Conservation (phyloP, 2,113 vertebrate species). For the Paramisgurnus dabryanus region DNA sequence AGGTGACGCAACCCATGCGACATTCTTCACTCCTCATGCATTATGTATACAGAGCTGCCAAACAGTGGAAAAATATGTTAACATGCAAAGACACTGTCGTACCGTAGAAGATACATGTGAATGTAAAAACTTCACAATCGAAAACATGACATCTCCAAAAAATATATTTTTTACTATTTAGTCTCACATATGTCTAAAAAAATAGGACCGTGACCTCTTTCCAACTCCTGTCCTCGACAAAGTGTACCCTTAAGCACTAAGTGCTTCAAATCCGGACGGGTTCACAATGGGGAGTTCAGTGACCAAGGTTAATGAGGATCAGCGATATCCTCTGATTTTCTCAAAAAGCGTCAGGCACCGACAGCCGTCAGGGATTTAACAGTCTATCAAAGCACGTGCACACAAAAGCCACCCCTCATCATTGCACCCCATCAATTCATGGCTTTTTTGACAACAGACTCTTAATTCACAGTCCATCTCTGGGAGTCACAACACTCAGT, state of each 20-base stretch:
- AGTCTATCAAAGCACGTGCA: not conserved
- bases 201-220: conserved; percentile 14
- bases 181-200: not conserved
- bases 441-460: not conserved
- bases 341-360: not conserved
- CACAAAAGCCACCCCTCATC: not conserved
- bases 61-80: not conserved
- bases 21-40: conserved; percentile 29
- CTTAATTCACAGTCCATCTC: not conserved
- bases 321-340: conserved; percentile 15
- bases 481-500: conserved; percentile 25
- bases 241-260: conserved; percentile 13
- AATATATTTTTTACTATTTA: not conserved
- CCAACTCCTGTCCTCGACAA: not conserved
- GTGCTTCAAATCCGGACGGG: conserved; percentile 11
- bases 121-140: not conserved
- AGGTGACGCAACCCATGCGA: conserved; percentile 16
- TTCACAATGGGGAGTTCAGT: conserved; percentile 6
- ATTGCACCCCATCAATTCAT: not conserved
- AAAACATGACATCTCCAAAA: not conserved
- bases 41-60: conserved; percentile 10
- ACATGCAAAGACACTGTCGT: not conserved
- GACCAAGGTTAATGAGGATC: conserved; percentile 37
- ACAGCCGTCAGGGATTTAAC: conserved; percentile 31
- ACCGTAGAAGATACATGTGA: not conserved